Evolutionary conservation across 2,888 invertebrate species (phyloP), one percentile per base, ranked within the genome.

Genomic region (Stenodera caucasica): DNA sequence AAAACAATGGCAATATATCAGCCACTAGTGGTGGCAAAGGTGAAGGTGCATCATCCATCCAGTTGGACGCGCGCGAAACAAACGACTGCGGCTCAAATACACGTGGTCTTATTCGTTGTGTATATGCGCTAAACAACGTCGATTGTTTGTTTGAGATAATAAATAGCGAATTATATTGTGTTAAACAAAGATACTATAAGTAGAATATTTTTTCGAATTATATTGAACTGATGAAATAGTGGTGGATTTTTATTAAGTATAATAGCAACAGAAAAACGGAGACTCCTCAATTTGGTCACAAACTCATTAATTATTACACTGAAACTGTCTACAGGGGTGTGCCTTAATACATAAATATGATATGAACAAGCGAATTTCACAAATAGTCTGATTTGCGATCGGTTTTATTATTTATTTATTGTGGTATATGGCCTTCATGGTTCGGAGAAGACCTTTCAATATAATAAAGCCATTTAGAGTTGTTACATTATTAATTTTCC

Each of bases 21-120:
- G 56, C 51, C 61, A 55, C 55, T 11, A 55, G 61, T 65, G 60
- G 67, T 67, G 60, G 67, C 67, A 60, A 67, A 61, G 58, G 64
- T 57, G 57, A 65, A 62, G 55, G 65, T 57, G 63, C 71, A 66
- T n/a, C 26, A 26, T 40, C 40, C 40, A 40, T 67, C 70, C 64
- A 72, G 63, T 68, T 67, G 65, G 66, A 67, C 72, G 72, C 73
- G 73, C 75, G 74, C 73, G 70, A 72, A 75, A 75, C 72, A 70
- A 70, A 67, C 71, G 76, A 78, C 76, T 77, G 75, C 67, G 67
- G 67, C 70, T 49, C 55, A 37, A 61, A 61, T 70, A 67, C 76
- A 77, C 75, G 76, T 76, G 77, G 70, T 75, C 68, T 71, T 69
- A 70, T 67, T 59, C 50, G 69, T 65, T 55, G 58, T 58, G 62